Evolutionary conservation across 2,113 vertebrate species (phyloP), one percentile per base, ranked within the genome.

Genomic region (Scopus umbretta): DNA sequence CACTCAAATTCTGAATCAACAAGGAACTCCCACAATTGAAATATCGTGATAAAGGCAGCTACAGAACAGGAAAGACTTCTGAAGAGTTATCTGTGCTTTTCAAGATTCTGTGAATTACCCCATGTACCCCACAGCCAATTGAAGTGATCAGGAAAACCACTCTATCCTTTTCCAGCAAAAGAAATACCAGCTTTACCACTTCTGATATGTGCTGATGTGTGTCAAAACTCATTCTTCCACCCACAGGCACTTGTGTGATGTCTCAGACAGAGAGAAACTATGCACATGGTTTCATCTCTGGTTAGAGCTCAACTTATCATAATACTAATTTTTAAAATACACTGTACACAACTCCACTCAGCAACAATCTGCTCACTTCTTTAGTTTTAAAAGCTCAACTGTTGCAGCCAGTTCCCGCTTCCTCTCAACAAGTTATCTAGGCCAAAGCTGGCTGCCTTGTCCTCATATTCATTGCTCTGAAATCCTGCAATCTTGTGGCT

Each of bases 311-410:
- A 56, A 79, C 78, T 90, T 82, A 72, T 29, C 96, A 88, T 50
- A 95, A 95, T 43, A 95, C 91, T 95, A 65, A 95, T 94, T 94
- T 96, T 89, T 94, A 97, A 97, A 96, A 95, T 68, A 94, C 71
- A 73, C 73, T 34, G 59, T 72, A 97, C 49, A 94, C 87, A 94
- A 90, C 50, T 93, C 66, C 4, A 5, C 80, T 91, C 84, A 79
- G 86, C 56, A 95, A 88, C 94, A 94, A 92, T 97, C 92, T 94
- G 96, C 94, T 94, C 88, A 9, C 40, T 91, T 73, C 68, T 92
- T 81, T 65, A 89, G 80, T 94, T 97, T 81, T 61, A 70, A 94
- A 94, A 94, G 66, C 86, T 91, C 52, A 94, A 94, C 72, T 94
- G 56, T 73, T 94, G 73, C 92, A 95, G 61, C 55, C 82, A 79